phyloP scores from a whole-genome alignment of 2,113 vertebrate species.

The Apistogramma diplotaenia region DNA sequence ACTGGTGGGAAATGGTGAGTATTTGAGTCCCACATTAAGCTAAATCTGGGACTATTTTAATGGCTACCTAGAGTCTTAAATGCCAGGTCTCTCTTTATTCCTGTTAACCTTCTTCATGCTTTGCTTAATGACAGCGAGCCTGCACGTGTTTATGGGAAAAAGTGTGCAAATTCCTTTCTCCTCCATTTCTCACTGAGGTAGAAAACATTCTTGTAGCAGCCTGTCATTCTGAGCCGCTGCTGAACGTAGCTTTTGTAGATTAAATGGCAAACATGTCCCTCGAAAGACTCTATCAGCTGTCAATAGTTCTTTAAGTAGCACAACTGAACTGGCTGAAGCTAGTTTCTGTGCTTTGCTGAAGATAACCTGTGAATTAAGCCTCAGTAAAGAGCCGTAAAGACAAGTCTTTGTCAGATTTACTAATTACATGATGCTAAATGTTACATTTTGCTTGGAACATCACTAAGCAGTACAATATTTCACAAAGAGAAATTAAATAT shows the following conservation, averaged over 20 bases:
- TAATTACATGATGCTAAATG: not conserved
- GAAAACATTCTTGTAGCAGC: not conserved
- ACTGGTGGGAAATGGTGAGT: not conserved
- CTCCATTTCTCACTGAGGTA: not conserved
- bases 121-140: not conserved
- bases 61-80: not conserved
- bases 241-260: not conserved
- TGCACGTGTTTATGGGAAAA: not conserved
- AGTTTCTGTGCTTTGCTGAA: not conserved
- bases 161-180: not conserved
- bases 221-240: not conserved
- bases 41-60: not conserved
- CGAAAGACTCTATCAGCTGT: not conserved
- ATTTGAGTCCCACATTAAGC: fast-evolving
- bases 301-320: not conserved
- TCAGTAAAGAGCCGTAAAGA: not conserved
- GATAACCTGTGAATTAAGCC: not conserved
- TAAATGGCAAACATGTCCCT: not conserved
- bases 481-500: not conserved
- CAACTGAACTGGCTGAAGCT: not conserved
- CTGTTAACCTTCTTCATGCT: not conserved
- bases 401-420: fast-evolving
- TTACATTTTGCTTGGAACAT: not conserved
- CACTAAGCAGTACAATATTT: not conserved
- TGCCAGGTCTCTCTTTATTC: not conserved